Conservation (phyloP, 2,888 invertebrate species). For the Aleiodes testaceus region DNA sequence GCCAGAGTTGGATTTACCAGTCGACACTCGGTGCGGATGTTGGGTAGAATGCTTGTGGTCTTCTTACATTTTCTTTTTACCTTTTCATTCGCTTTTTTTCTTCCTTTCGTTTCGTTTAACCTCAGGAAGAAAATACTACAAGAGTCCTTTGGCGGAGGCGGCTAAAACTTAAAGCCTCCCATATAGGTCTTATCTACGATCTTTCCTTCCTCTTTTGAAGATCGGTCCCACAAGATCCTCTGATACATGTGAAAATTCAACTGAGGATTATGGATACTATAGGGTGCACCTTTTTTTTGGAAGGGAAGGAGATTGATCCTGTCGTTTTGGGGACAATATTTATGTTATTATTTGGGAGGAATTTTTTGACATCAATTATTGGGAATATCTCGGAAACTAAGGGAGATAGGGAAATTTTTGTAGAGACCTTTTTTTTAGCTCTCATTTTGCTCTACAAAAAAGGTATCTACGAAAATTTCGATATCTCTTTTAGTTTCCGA, state of each 20-base stretch:
- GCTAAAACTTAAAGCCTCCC: slow-evolving; percentile 52
- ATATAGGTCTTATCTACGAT: slow-evolving; percentile 25
- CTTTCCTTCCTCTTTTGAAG: slow-evolving; percentile 25
- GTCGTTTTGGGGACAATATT: neutral
- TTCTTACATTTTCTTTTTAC: slow-evolving; percentile 24
- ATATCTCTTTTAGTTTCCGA: too few relatives aligned
- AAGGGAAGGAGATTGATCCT: slow-evolving; percentile 63
- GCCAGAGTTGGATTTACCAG: slow-evolving; percentile 23
- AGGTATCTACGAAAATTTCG: too few relatives aligned
- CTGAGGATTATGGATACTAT: slow-evolving; percentile 20
- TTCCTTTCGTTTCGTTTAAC: slow-evolving; percentile 35
- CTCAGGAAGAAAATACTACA: slow-evolving; percentile 46
- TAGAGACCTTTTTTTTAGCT: too few relatives aligned
- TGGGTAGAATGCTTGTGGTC: slow-evolving; percentile 23
- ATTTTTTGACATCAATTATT: too few relatives aligned
- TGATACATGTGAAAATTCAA: slow-evolving; percentile 34
- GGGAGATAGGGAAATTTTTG: too few relatives aligned
- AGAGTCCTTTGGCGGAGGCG: slow-evolving; percentile 51
- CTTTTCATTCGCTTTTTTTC: neutral
- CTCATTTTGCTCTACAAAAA: too few relatives aligned
- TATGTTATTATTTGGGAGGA: neutral
- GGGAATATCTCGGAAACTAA: too few relatives aligned
- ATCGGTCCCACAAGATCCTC: slow-evolving; percentile 28
- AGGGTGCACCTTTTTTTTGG: slow-evolving; percentile 60
- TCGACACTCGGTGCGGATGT: slow-evolving; percentile 36